These are phyloP conservation scores for Forbesichthys agassizii DNA, from an alignment of 2,113 vertebrate species.

Conservation along the genomic window DNA sequence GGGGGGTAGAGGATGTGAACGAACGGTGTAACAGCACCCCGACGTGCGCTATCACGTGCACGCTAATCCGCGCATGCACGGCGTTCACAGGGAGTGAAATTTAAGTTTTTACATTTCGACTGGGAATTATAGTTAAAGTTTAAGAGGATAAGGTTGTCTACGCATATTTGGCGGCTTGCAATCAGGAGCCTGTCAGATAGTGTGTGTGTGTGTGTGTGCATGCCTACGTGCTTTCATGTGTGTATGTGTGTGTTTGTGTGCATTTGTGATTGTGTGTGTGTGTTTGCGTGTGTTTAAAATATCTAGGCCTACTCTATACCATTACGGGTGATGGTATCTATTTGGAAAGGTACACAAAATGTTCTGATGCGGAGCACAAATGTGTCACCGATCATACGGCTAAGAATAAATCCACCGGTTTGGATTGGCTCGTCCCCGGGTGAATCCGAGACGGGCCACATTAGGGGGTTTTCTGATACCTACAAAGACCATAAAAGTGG, in stretches of 20 bases:
- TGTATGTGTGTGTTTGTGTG: not conserved
- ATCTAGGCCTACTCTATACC: not conserved
- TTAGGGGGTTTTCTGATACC: conserved; percentile 22
- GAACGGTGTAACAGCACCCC: not conserved
- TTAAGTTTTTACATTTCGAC: conserved; percentile 25
- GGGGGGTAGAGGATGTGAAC: not conserved
- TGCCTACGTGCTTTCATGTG: not conserved
- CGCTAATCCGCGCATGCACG: conserved; percentile 11
- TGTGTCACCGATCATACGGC: conserved; percentile 21
- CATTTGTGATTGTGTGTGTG: conserved; percentile 1
- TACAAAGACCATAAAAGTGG: conserved; percentile 40
- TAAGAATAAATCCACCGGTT: conserved; percentile 19
- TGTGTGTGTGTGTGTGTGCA: not conserved
- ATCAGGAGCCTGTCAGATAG: conserved; percentile 3
- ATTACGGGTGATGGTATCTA: not conserved
- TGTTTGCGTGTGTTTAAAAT: not conserved
- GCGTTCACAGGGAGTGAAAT: conserved; percentile 9
- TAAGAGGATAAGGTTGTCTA: conserved; percentile 20
- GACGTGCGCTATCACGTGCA: not conserved
- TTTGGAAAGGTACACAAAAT: not conserved
- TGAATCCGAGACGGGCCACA: conserved; percentile 11
- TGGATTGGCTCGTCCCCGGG: conserved; percentile 11
- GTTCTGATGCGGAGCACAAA: not conserved
- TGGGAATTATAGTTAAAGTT: conserved; percentile 17
- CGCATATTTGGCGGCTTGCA: conserved; percentile 5